A percentile compares a stretch with the other conserved stretches of the same genome.
Evolutionary conservation across 2,113 vertebrate species (phyloP).

Genomic region (Calypte anna): DNA sequence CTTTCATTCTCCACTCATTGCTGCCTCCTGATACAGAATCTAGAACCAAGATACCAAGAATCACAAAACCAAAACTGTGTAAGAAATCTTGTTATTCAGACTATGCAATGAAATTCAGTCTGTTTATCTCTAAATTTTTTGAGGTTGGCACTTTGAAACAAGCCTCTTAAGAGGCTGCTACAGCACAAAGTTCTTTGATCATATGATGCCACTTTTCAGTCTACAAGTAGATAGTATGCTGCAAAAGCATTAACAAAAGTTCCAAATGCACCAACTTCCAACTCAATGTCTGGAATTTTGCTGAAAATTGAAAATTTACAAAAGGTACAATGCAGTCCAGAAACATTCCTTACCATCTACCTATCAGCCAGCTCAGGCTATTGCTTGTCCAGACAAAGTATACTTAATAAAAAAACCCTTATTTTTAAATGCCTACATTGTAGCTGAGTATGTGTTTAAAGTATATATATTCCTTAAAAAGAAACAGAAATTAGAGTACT

Average conservation of each 20-base stretch:
- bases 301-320: background rate
- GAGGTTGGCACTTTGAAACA: background rate
- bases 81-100: background rate
- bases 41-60: background rate
- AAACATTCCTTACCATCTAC: background rate
- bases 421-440: background rate
- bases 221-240: background rate
- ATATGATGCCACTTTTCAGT: background rate
- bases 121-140: background rate
- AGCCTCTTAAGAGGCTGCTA: background rate
- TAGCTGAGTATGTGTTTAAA: background rate
- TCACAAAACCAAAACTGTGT: background rate
- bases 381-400: background rate
- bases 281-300: background rate
- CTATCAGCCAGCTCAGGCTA: background rate
- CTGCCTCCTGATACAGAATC: background rate
- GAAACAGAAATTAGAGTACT: background rate
- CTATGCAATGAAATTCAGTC: background rate
- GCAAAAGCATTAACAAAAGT: background rate
- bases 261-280: background rate
- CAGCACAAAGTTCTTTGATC: background rate
- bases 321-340: background rate
- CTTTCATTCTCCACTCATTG: background rate
- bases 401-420: background rate
- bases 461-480: background rate